phyloP scores from a whole-genome alignment of 2,888 invertebrate species.

The Pammene fasciana region DNA sequence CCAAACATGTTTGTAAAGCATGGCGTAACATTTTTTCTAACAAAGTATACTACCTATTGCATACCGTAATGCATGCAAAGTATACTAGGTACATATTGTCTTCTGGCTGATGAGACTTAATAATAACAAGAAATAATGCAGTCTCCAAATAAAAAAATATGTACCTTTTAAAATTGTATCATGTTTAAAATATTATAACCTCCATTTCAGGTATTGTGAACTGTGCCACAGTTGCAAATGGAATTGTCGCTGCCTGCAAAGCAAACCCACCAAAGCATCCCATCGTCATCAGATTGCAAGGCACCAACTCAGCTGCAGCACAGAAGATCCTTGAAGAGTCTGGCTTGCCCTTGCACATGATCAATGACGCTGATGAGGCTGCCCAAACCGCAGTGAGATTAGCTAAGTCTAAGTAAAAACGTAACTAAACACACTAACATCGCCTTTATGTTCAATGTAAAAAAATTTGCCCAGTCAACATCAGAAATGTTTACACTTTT shows the following conservation, averaged over 20 bases:
- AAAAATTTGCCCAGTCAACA: background rate
- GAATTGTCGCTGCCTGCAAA: constrained; percentile 94
- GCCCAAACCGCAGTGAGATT: constrained; percentile 92
- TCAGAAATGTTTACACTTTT: background rate
- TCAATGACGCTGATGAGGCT: constrained; percentile 95
- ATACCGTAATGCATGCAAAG: too few species aligned
- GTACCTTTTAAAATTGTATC: background rate
- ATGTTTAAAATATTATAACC: background rate
- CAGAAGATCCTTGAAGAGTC: constrained; percentile 92
- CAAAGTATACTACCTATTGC: too few species aligned
- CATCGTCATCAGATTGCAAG: constrained; percentile 96
- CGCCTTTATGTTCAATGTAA: background rate
- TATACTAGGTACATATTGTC: too few species aligned
- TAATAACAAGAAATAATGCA: too few species aligned
- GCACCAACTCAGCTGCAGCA: constrained; percentile 95
- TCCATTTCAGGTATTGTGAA: constrained; percentile 93
- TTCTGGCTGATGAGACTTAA: too few species aligned
- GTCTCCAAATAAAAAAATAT: too few species aligned
- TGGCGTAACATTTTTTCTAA: too few species aligned
- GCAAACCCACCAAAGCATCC: constrained; percentile 92
- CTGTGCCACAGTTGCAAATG: constrained; percentile 98
- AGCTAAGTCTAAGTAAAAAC: constrained; percentile 49
- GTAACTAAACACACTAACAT: background rate
- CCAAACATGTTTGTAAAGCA: too few species aligned
- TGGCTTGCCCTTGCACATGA: constrained; percentile 91